Conservation (phyloP, 1,140 invertebrate genomes). For the Platyscapa corneri region DNA sequence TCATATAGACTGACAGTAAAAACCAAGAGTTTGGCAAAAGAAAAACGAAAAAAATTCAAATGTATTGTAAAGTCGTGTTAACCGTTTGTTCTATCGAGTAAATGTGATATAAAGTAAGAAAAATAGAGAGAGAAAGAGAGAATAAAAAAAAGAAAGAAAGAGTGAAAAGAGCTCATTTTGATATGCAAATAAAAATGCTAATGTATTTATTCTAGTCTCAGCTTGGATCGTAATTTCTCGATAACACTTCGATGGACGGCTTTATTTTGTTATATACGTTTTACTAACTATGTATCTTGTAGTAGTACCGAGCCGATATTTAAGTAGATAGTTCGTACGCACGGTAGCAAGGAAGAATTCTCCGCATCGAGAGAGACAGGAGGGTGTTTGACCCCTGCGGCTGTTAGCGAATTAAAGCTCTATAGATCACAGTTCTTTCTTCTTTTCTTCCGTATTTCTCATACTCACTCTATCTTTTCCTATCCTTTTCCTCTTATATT, state of each 20-base stretch:
- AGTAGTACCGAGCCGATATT: not conserved
- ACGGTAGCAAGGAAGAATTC: too few species aligned
- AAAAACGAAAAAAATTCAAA: constrained; percentile 10
- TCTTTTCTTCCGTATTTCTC: too few species aligned
- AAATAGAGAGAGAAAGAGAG: constrained; percentile 21
- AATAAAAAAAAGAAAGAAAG: constrained; percentile 1
- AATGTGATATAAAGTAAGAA: not conserved
- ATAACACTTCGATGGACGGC: not conserved
- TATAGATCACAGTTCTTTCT: not conserved
- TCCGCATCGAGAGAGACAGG: not conserved
- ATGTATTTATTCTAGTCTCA: not conserved
- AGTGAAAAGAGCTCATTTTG: not conserved
- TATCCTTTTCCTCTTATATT: not conserved
- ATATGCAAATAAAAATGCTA: constrained; percentile 4
- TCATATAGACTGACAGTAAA: not conserved
- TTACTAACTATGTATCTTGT: too few species aligned
- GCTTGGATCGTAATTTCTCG: not conserved
- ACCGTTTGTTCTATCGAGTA: not conserved
- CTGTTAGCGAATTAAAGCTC: not conserved
- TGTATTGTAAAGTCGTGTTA: not conserved
- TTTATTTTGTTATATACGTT: too few species aligned
- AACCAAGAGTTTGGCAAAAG: not conserved
- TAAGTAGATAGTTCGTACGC: not conserved
- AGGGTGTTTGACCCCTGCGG: not conserved
- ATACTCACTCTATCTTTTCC: too few species aligned